A percentile compares a stretch with the other conserved stretches of the same genome.
Conservation (phyloP, 2,113 vertebrate species). For the Microtus richardsoni region DNA sequence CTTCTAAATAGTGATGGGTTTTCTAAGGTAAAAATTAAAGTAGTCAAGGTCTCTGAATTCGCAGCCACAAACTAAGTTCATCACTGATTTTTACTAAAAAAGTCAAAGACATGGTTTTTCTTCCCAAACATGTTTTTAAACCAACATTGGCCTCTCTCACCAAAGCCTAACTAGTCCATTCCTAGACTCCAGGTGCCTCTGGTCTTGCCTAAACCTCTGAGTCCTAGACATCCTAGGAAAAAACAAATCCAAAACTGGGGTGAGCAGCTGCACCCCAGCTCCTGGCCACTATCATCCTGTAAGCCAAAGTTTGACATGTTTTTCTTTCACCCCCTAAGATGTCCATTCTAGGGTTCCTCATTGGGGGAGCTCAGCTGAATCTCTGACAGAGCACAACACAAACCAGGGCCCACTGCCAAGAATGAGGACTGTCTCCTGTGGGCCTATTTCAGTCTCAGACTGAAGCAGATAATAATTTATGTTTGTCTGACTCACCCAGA, state of each 20-base stretch:
- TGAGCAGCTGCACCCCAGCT: background rate
- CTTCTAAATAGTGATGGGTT: background rate
- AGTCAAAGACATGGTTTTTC: background rate
- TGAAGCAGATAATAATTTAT: constrained; percentile 46
- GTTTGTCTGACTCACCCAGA: constrained; percentile 45
- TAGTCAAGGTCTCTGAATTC: background rate
- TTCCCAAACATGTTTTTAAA: background rate
- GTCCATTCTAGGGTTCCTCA: background rate
- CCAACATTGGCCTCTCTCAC: background rate
- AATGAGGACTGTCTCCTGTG: constrained; percentile 42
- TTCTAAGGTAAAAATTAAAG: background rate
- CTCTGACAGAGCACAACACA: constrained; percentile 15
- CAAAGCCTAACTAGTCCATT: background rate
- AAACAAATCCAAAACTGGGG: background rate
- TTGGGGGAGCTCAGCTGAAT: background rate
- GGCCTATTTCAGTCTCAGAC: constrained; percentile 46
- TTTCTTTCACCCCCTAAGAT: background rate
- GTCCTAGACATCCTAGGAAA: background rate
- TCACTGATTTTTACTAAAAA: background rate
- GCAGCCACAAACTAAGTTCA: background rate
- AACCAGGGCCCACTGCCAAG: constrained; percentile 41
- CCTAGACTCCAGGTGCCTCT: background rate
- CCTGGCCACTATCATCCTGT: background rate
- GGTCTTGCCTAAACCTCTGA: too few relatives aligned
- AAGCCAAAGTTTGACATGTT: background rate